Base-by-base conservation (phyloP, 2,888 invertebrate species). In the Lasioglossum leucozonium region DNA sequence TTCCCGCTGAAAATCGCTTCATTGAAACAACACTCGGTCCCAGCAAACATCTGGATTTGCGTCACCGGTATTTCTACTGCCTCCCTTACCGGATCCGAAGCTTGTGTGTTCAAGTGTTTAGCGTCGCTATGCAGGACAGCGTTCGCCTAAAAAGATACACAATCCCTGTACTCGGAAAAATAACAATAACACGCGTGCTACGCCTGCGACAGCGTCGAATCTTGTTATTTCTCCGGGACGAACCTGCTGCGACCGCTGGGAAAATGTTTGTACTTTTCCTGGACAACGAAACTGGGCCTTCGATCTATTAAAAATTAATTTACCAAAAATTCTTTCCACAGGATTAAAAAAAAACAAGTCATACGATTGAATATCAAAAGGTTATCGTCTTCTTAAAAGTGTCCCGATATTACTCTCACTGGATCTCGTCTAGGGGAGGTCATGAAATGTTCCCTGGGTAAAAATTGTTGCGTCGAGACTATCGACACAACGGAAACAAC, bases 101-200 rank as follows among this genome's bases (percentile, higher is more conserved):
- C 71, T 88, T 89, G 90, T 91, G 76, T 90, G 86, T 81, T 87
- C 91, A 91, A 92, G 90, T 92, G 91, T 91, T 90, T 87, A 74
- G 85, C 83, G 81, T 91, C 91, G 82, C 80, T 86, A 81, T 72
- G 37, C 81, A 85, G 79, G 74, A 47, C 55, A 22, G 51, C 84
- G 79, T 82, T 84, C 81, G 71, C 72, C 55, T 76, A 77, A 79
- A 86, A 91, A 88, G 85, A 87, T 86, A 87, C 83, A 90, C 91
- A 85, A 81, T 87, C 81, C 79, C 11, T 72, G 78, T 82, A 87
- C 86, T 83, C 75, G 79, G 79, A 81, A 81, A 88, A 89, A 89
- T 87, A 87, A 78, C 85, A 83, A 87, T 80, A 86, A 79, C 85
- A 85, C 72, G 65, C 67, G 85, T 73, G 80, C 79, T 77, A 75